A percentile compares a stretch with the other conserved stretches of the same genome.
Conservation (phyloP, 1,140 invertebrate genomes). For the Sarcophaga peregrina region DNA sequence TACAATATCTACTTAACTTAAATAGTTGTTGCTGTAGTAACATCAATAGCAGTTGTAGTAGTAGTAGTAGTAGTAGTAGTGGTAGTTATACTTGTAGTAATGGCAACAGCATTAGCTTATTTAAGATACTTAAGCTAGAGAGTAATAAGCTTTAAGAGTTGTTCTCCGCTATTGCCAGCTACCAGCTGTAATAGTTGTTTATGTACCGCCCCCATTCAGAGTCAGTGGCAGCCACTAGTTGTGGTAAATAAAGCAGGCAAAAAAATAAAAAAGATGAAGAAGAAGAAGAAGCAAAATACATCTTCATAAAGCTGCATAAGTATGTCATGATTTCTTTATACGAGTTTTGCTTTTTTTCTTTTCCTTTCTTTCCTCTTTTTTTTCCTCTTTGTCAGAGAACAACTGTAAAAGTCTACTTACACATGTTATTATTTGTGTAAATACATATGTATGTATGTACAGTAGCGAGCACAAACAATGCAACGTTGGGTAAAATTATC, state of each 20-base stretch:
- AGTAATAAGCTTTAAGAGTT: constrained; percentile 15
- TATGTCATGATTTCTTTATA: constrained; percentile 21
- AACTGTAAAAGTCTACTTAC: background rate
- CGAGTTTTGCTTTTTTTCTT: background rate
- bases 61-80: too few species aligned
- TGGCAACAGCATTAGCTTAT: constrained; percentile 22
- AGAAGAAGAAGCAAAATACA: constrained; percentile 10
- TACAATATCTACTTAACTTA: too few species aligned
- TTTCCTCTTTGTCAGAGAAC: background rate
- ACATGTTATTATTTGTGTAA: background rate
- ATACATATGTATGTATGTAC: too few species aligned
- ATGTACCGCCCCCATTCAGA: too few species aligned
- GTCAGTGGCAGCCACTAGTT: background rate
- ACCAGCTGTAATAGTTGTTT: background rate
- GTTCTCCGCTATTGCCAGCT: background rate
- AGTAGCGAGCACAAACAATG: too few species aligned
- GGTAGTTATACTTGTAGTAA: background rate
- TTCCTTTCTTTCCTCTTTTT: background rate
- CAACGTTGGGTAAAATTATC: too few species aligned
- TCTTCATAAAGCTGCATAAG: constrained; percentile 20
- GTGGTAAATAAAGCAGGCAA: background rate
- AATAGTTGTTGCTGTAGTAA: background rate
- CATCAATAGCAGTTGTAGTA: background rate
- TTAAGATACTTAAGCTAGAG: constrained; percentile 19
- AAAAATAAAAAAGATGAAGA: background rate